Conservation (phyloP, 1,140 invertebrate species). For the Thaumetopoea pityocampa region DNA sequence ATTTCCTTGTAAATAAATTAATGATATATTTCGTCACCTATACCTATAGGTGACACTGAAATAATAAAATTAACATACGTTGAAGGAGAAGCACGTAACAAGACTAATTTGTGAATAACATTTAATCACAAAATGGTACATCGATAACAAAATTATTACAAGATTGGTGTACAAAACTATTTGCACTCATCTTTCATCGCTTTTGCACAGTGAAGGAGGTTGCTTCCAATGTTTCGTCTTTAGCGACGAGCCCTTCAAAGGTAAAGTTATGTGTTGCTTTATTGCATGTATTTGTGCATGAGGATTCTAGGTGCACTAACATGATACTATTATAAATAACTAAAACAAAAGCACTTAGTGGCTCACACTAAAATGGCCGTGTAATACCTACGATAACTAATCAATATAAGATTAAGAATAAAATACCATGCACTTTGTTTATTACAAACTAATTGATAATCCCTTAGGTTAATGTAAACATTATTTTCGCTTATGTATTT, state of each 20-base stretch:
- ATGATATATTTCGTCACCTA: constrained; percentile 5
- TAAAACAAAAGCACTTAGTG: constrained; percentile 14
- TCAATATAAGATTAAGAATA: constrained; percentile 28
- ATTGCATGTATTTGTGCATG: constrained; percentile 55
- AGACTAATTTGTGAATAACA: constrained; percentile 29
- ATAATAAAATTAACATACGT: constrained; percentile 9
- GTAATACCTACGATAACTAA: constrained; percentile 14
- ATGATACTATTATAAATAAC: constrained; percentile 15
- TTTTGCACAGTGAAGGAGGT: constrained; percentile 67
- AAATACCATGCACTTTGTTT: constrained; percentile 53
- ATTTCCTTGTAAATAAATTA: no score
- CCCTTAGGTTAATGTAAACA: constrained; percentile 3
- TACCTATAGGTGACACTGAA: constrained; percentile 12
- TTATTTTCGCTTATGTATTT: constrained; percentile 7
- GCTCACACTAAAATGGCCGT: constrained; percentile 10
- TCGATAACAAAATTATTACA: constrained; percentile 13
- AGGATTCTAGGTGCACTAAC: constrained; percentile 16
- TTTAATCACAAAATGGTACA: neutral
- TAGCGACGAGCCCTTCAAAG: constrained; percentile 62
- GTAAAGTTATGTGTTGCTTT: constrained; percentile 71
- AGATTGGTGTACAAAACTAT: constrained; percentile 16
- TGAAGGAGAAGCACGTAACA: constrained; percentile 26
- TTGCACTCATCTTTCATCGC: constrained; percentile 55
- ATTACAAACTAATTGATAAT: neutral
- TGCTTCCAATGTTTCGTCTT: constrained; percentile 62